Evolutionary conservation across 2,888 invertebrate species (phyloP), one percentile per base, ranked within the genome.

Genomic region (Pasiphila rectangulata): DNA sequence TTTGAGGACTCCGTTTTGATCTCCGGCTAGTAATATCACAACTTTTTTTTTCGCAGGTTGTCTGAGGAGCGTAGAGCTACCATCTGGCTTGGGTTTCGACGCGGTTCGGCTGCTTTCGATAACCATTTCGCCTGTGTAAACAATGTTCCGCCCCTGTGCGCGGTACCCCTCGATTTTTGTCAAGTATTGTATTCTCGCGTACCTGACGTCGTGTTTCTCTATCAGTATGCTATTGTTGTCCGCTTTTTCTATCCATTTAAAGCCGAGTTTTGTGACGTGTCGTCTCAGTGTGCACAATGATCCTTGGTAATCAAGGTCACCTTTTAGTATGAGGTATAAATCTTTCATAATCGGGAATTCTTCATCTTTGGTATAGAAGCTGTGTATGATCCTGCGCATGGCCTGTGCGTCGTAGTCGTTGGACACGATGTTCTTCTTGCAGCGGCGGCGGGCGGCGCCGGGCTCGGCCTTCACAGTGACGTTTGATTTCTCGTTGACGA

Each of bases 241-340:
- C n/a, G 63, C 64, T 40, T 63, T 67, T 17, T 63, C 67, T 40
- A 64, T 61, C 68, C 68, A 66, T 55, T 62, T 64, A 40, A 69
- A 67, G 12, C 67, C 68, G 21, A 68, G 52, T 36, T 61, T 68
- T 2, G 57, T 54, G 1, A 69, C 63, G 35, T 66, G 64, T 24
- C 64, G 54, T 40, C 68, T 47, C 34, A 69, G 50, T 3, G 67
- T 66, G 47, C 63, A 61, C 2, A 69, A 42, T 0, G 68, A 66
- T 30, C 67, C 67, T 47, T 66, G 67, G 38, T 67, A 67, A 46
- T 67, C 66, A 7, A 67, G 54, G 39, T 67, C 66, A 4, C 59
- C 63, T 55, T 67, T 69, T 1, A 69, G 41, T 15, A 69, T 63
- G 29, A 66, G 50, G 35, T 61, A 64, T 24, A 69, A 57, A 19